Evolutionary conservation across 2,888 invertebrate genomes (phyloP).

Genomic region (Neoitamus cyanurus): DNA sequence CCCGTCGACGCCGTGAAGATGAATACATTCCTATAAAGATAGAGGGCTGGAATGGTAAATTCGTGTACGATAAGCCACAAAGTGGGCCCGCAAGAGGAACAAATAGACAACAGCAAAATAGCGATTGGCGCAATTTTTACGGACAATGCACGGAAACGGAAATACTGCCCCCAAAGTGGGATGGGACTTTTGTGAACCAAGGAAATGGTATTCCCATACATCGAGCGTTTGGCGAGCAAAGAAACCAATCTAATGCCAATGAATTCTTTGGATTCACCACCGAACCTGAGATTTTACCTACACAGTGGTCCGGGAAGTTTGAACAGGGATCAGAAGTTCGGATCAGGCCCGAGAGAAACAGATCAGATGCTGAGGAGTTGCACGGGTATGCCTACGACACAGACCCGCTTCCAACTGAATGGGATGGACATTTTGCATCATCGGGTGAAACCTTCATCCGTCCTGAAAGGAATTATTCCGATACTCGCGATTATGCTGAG

Average conservation of each 20-base stretch:
- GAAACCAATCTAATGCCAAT: constrained; percentile 62
- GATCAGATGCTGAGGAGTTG: constrained; percentile 63
- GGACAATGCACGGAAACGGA: constrained; percentile 62
- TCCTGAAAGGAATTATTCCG: constrained; percentile 61
- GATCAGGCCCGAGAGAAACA: constrained; percentile 57
- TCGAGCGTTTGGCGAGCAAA: constrained; percentile 58
- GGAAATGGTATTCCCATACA: constrained; percentile 33
- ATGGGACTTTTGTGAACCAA: constrained; percentile 60
- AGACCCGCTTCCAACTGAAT: constrained; percentile 61
- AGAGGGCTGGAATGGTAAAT: constrained; percentile 66
- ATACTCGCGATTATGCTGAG: constrained; percentile 60
- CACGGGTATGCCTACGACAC: constrained; percentile 62
- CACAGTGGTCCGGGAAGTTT: constrained; percentile 65
- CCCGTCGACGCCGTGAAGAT: constrained; percentile 58
- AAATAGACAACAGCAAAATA: constrained; percentile 59
- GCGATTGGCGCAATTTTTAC: constrained; percentile 63
- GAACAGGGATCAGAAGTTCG: constrained; percentile 57
- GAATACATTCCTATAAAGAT: constrained; percentile 66
- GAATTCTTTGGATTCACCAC: constrained; percentile 63
- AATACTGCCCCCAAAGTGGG: constrained; percentile 63
- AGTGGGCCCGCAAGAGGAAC: constrained; percentile 62
- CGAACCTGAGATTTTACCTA: constrained; percentile 62
- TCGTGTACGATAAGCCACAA: constrained; percentile 52
- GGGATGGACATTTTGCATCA: constrained; percentile 64
- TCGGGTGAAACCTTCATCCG: constrained; percentile 54